phyloP scores from a whole-genome alignment of 53 echinoderm and acorn worm genomes.

The Hippasteria phrygiana region DNA sequence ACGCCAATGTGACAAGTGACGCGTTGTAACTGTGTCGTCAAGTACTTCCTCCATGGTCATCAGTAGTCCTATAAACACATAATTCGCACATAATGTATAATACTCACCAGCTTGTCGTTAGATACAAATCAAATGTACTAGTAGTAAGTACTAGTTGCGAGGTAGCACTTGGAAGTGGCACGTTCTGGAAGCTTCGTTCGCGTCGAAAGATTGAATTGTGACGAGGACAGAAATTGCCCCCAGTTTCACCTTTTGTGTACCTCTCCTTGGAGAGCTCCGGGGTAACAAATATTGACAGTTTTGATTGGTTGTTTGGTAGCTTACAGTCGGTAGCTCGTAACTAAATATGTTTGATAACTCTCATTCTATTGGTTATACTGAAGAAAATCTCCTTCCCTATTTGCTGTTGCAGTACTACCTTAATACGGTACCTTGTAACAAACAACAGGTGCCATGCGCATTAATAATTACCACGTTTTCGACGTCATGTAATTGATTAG shows the following conservation, averaged over 20 bases:
- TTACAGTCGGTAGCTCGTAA: conserved; percentile 44
- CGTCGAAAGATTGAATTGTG: no score
- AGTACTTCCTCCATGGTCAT: no score
- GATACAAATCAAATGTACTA: no score
- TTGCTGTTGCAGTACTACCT: background rate
- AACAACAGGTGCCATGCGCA: conserved; percentile 26
- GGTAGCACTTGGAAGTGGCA: no score
- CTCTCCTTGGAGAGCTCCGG: background rate
- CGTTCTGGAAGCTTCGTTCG: no score
- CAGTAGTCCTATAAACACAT: no score
- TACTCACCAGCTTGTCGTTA: no score
- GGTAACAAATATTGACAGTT: conserved; percentile 9
- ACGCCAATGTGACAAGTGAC: no score
- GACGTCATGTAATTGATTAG: background rate
- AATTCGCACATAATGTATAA: no score
- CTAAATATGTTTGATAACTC: conserved; percentile 10
- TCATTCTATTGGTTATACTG: background rate
- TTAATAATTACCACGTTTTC: background rate
- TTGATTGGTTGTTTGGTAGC: conserved; percentile 48
- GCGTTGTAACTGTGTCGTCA: no score
- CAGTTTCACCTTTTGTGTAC: conserved; percentile 2
- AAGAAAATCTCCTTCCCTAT: background rate
- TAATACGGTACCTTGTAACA: conserved; percentile 52
- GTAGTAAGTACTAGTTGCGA: no score
- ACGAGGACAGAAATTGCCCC: background rate